Evolutionary conservation across 1,140 invertebrate species (phyloP), one percentile per base, ranked within the genome.

Genomic region (Bombus picipes): DNA sequence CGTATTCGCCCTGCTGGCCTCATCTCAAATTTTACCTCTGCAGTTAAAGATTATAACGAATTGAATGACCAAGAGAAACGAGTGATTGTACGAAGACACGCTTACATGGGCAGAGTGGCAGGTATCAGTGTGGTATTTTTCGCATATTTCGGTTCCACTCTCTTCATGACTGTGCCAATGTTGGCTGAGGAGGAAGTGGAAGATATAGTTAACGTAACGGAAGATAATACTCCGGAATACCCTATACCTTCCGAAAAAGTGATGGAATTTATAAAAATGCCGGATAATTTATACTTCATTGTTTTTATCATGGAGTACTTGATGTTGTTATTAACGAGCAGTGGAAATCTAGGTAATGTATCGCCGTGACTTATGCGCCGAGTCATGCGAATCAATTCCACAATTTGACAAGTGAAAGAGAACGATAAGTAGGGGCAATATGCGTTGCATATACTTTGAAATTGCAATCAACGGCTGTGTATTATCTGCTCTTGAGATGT

Each of bases 321-420:
- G 0, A 41, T 85, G 41, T 0, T 90, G 53, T 1, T 81, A 15
- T 0, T 81, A 3, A 59, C 66, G 39, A 37, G 47, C 32, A 81
- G 12, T 8, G 68, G 85, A 25, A 89, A 89, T 62, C 8, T 81
- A 5, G 88, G 88, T 90, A 89, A 83, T 0, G 32, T 32, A 53
- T 34, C 43, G 0, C 3, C 13, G 12, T 43, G 43, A 5, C 13
- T 15, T 15, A 15, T 4, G 43, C 34, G 3, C 34, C 34, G 5
- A 0, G 5, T 0, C 43, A 13, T 43, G 41, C 41, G 41, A 43
- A 43, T 43, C 41, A 43, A 43, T 43, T 43, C 41, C 12, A 43
- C 41, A 43, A 43, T 43, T 43, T 43, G 41, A 43, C 41, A 43
- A 43, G 41, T 43, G 12, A 43, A 43, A 13, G 41, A 43, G 2